Conservation (phyloP, 2,888 invertebrate genomes). For the Nomada fucata region DNA sequence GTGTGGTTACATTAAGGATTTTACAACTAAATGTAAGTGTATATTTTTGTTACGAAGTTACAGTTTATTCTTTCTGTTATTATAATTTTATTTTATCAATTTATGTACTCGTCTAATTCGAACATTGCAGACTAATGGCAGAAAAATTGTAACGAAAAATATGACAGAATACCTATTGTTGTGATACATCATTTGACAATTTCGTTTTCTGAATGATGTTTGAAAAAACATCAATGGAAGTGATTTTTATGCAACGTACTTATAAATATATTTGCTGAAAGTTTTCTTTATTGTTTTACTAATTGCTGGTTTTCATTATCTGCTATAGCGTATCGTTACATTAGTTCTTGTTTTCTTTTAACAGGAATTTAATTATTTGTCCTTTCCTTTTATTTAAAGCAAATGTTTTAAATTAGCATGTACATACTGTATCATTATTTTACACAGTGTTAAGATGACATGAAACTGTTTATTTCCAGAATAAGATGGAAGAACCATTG, state of each 20-base stretch:
- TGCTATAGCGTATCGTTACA: neutral
- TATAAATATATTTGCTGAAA: neutral
- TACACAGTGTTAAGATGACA: neutral
- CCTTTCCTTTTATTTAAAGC: neutral
- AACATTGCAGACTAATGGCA: neutral
- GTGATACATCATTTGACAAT: constrained; percentile 21
- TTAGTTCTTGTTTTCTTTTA: neutral
- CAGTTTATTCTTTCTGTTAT: neutral
- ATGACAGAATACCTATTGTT: constrained; percentile 15
- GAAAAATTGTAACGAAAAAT: neutral
- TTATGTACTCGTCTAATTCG: neutral
- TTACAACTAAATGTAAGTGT: constrained; percentile 55
- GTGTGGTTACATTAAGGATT: constrained; percentile 45
- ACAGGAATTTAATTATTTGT: neutral
- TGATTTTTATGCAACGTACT: neutral
- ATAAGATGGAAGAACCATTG: constrained; percentile 54
- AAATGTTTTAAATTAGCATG: neutral
- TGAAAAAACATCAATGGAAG: neutral
- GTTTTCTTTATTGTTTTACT: neutral
- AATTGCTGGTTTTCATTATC: neutral
- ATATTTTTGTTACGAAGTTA: neutral
- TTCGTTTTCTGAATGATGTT: neutral
- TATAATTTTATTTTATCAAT: neutral
- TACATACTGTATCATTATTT: neutral
- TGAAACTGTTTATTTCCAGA: constrained; percentile 60